Evolutionary conservation across 92 coral and sea anemone genomes (phyloP), one percentile per base, ranked within the genome.

Genomic region (Porites divaricata): DNA sequence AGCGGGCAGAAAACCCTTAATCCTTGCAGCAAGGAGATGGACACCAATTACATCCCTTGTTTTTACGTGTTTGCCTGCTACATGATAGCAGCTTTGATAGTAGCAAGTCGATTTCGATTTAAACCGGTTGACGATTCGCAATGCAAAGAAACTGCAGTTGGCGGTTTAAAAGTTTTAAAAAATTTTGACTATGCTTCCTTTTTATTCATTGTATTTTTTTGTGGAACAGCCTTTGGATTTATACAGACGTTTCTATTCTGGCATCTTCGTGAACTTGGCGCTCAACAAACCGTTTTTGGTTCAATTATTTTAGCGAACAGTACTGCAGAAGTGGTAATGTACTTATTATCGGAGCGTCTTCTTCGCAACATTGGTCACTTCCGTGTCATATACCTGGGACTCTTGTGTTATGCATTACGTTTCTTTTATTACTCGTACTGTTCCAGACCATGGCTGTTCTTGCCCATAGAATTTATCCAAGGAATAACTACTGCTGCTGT

Each of bases 391-490:
- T 96, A 96, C 73, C 62, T 96, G 62, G 99, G 99, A 6, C 93
- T 96, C 2, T 59, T 96, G 49, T 96, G 99, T 81, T 96, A 96
- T 85, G 93, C 98, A 11, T 77, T 96, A 16, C 93, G 99, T 48
- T 96, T 96, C 81, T 96, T 96, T 70, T 96, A 96, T 85, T 96
- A 96, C 77, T 95, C 99, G 2, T 96, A 96, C 84, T 92, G 97
- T 82, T 93, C 87, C 52, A 88, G 80, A 48, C 99, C 99, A 8
- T 96, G 99, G 99, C 82, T 93, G 8, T 95, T 96, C 66, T 89
- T 96, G 12, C 99, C 99, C 1, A 96, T 96, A 50, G 99, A 96
- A 80, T 82, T 95, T 12, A 96, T 95, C 69, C 99, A 96, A 68
- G 99, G 99, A 9, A 88, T 96, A 19, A 96, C 99, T 54, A 90